phyloP scores from a whole-genome alignment of 2,797 vertebrate species.

The Spizella passerina region DNA sequence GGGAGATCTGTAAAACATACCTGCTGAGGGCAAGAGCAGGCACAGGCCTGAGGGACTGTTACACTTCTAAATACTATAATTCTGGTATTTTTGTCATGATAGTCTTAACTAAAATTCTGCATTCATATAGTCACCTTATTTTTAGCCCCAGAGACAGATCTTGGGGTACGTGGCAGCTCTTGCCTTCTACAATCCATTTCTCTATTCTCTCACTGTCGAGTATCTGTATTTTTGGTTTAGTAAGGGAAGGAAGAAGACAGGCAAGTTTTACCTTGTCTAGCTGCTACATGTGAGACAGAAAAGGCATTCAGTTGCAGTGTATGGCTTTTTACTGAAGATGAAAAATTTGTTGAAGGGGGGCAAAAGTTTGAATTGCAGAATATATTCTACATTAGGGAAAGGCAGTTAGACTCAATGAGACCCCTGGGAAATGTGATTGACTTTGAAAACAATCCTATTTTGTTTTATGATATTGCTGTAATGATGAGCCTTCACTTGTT shows the following conservation, averaged over 20 bases:
- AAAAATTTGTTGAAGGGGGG: not conserved
- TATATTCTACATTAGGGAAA: not conserved
- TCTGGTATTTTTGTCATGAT: not conserved
- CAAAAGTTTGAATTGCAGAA: not conserved
- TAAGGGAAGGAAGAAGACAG: not conserved
- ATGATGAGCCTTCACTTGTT: not conserved
- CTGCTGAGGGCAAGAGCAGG: not conserved
- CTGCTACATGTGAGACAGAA: not conserved
- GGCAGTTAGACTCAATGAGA: not conserved
- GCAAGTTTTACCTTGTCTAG: not conserved
- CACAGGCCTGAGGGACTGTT: not conserved
- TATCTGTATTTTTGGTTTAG: not conserved
- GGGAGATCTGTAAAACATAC: not conserved
- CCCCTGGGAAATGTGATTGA: constrained; percentile 13
- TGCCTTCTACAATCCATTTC: not conserved
- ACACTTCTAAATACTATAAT: not conserved
- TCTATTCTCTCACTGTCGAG: not conserved
- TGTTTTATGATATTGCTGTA: constrained; percentile 43
- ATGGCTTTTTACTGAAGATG: not conserved
- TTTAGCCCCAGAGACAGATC: not conserved
- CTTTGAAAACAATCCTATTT: constrained; percentile 14
- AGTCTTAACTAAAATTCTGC: not conserved
- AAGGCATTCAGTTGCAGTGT: not conserved
- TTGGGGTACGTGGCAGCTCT: not conserved
- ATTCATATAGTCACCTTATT: not conserved